Percentiles rank a stretch among this genome's conserved stretches.
Evolutionary conservation across 1,140 invertebrate species (phyloP).

Genomic region (Caerostris darwini): DNA sequence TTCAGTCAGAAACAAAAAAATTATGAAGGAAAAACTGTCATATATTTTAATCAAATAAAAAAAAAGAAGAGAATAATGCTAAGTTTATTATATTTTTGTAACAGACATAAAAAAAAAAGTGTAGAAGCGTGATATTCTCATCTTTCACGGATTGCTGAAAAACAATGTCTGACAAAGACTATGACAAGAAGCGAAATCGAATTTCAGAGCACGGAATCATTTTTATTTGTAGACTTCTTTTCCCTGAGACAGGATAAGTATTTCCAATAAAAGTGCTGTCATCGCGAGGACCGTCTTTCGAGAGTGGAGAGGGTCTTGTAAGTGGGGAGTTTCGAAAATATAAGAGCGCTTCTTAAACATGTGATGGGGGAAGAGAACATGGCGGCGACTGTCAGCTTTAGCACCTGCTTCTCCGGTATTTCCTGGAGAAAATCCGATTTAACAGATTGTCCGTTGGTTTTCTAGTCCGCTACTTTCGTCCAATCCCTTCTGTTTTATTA

Average conservation of each 20-base stretch:
- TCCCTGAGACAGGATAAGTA: constrained; percentile 52
- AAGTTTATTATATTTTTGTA: too few relatives aligned
- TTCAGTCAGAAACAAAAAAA: too few relatives aligned
- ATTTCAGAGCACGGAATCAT: constrained; percentile 64
- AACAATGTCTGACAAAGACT: neutral
- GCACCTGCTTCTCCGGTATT: constrained; percentile 47
- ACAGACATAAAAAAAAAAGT: too few relatives aligned
- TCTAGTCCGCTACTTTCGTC: neutral
- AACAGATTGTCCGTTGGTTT: constrained; percentile 53
- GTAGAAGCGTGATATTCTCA: too few relatives aligned
- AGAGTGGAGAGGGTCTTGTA: constrained; percentile 48
- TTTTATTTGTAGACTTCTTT: neutral
- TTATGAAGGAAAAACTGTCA: too few relatives aligned
- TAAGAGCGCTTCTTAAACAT: neutral
- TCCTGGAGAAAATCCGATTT: constrained; percentile 56
- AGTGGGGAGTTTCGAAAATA: constrained; percentile 17
- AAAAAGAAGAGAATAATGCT: too few relatives aligned
- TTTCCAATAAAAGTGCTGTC: constrained; percentile 69
- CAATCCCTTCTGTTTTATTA: neutral
- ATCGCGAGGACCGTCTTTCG: neutral
- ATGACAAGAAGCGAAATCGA: constrained; percentile 51
- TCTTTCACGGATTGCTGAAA: too few relatives aligned
- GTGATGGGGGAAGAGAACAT: neutral
- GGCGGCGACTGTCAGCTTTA: constrained; percentile 60
- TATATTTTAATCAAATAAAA: too few relatives aligned